Evolutionary conservation across 2,888 invertebrate species (phyloP).

Genomic region (Baccha elongata): DNA sequence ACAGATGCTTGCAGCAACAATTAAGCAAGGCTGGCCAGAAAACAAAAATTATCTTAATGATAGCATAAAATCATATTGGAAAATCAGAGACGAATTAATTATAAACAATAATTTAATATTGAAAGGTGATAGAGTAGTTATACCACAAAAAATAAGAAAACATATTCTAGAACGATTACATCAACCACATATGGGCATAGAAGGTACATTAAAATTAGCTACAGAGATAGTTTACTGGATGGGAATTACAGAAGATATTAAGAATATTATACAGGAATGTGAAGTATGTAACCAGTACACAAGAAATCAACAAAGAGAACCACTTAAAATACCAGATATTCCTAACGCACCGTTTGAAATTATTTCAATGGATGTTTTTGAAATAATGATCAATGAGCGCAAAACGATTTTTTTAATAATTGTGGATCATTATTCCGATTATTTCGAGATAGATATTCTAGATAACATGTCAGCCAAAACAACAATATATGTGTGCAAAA

Average conservation of each 20-base stretch:
- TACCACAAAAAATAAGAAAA: conserved; percentile 10
- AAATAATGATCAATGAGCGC: conserved; percentile 29
- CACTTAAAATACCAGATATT: conserved; percentile 24
- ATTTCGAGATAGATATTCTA: conserved; percentile 58
- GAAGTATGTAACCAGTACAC: conserved; percentile 22
- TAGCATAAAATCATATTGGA: neutral
- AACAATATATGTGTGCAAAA: conserved; percentile 20
- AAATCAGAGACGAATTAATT: conserved; percentile 24
- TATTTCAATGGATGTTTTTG: conserved; percentile 42
- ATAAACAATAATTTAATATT: conserved; percentile 5
- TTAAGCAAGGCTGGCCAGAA: conserved; percentile 25
- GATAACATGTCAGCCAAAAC: too few relatives aligned
- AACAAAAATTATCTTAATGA: neutral
- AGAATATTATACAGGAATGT: conserved; percentile 14
- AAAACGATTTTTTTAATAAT: conserved; percentile 47
- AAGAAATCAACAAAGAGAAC: conserved; percentile 7
- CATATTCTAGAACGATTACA: conserved; percentile 27
- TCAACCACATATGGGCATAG: conserved; percentile 29
- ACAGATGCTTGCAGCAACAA: neutral
- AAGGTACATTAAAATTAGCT: conserved; percentile 19
- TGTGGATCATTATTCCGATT: conserved; percentile 60
- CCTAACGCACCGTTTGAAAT: conserved; percentile 46
- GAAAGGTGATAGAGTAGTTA: too few relatives aligned
- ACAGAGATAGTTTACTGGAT: conserved; percentile 34
- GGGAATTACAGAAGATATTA: conserved; percentile 20